A percentile compares a stretch with the other conserved stretches of the same genome.
Evolutionary conservation across 2,113 vertebrate species (phyloP).

Genomic region (Nesospiza acunhae): DNA sequence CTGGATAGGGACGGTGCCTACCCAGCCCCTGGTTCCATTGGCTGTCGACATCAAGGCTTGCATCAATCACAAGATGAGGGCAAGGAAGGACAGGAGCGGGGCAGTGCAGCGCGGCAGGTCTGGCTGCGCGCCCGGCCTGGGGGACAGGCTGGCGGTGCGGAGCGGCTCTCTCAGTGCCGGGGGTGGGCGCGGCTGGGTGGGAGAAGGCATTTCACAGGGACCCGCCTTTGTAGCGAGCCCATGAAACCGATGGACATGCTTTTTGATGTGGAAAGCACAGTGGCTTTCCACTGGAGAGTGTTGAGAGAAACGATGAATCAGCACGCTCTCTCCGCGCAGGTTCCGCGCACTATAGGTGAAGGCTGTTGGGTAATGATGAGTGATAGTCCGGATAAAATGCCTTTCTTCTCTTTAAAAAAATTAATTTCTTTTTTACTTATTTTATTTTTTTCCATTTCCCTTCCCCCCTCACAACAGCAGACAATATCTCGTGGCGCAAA

Average conservation of each 20-base stretch:
- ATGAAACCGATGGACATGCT: background rate
- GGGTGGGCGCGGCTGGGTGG: background rate
- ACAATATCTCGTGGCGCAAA: background rate
- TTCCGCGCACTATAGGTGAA: background rate
- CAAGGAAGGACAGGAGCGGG: background rate
- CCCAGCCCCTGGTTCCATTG: background rate
- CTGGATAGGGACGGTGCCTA: background rate
- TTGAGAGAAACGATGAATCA: background rate
- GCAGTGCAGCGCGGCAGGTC: background rate
- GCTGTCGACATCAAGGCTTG: background rate
- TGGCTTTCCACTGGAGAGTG: background rate
- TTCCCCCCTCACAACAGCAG: fast-evolving
- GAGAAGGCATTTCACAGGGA: background rate
- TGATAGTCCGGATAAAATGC: background rate
- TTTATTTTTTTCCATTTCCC: fast-evolving
- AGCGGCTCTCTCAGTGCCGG: background rate
- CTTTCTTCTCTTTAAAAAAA: fast-evolving
- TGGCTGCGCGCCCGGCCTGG: background rate
- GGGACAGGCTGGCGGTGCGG: background rate
- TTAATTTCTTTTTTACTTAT: background rate
- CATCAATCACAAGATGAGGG: background rate
- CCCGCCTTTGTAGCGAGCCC: background rate
- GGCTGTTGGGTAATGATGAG: background rate
- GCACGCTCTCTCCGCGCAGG: background rate
- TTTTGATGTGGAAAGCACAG: background rate